Percentiles rank a stretch among this genome's conserved stretches.
These are phyloP conservation scores for Hipparchia sbordonii DNA, from an alignment of 2,888 invertebrate species.

Conservation along the genomic window DNA sequence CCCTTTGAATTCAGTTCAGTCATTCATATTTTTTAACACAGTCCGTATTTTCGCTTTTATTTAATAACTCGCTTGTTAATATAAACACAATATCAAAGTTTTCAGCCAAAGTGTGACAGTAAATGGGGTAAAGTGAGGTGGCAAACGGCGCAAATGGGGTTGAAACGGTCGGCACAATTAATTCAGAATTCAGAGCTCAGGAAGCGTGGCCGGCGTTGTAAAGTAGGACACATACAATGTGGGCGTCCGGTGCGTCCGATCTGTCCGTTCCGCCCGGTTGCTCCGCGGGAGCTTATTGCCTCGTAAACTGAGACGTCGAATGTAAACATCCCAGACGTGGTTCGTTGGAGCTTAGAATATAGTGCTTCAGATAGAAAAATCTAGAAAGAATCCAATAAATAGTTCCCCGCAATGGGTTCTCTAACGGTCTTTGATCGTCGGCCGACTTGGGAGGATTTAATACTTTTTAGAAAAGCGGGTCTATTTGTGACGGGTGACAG, in stretches of 20 bases:
- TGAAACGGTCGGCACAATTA: slow-evolving; percentile 12
- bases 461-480: too few relatives aligned
- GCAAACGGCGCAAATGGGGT: neutral
- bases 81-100: neutral
- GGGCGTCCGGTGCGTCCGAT: too few relatives aligned
- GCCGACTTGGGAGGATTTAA: too few relatives aligned
- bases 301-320: slow-evolving; percentile 17
- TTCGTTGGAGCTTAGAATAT: slow-evolving; percentile 4
- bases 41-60: too few relatives aligned
- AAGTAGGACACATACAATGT: neutral
- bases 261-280: too few relatives aligned
- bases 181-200: slow-evolving; percentile 8
- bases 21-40: too few relatives aligned
- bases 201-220: neutral
- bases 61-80: neutral
- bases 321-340: slow-evolving; percentile 19
- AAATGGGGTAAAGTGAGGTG: neutral
- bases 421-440: too few relatives aligned
- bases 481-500: too few relatives aligned
- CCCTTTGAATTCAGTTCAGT: too few relatives aligned
- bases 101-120: neutral
- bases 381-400: neutral
- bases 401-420: neutral
- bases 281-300: slow-evolving; percentile 7
- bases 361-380: slow-evolving; percentile 5